Evolutionary conservation across 2,797 vertebrate genomes (phyloP).

Genomic region (Eidolon dupreanum): DNA sequence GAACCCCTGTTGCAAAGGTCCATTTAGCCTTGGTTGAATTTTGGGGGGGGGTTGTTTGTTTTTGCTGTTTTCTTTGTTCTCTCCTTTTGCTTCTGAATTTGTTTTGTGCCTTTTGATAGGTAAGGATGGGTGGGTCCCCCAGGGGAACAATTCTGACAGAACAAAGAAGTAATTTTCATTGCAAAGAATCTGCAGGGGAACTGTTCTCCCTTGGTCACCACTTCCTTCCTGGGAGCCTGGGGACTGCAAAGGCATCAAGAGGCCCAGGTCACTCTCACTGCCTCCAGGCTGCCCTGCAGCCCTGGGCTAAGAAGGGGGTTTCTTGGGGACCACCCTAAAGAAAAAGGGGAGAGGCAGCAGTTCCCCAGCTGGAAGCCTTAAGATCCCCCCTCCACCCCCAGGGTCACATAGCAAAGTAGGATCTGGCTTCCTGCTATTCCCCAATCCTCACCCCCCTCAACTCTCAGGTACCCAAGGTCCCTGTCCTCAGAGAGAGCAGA

Average conservation of each 20-base stretch:
- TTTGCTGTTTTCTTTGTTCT: background rate
- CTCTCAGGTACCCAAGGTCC: background rate
- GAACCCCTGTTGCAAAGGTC: background rate
- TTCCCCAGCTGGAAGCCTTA: no score
- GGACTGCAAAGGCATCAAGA: background rate
- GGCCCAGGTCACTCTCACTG: background rate
- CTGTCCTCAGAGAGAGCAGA: background rate
- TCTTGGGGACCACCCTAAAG: background rate
- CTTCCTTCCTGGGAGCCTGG: background rate
- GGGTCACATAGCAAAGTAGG: background rate
- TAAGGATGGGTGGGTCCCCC: background rate
- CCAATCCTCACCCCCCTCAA: background rate
- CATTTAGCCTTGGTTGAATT: background rate
- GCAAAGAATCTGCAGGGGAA: background rate
- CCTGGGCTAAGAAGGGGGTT: background rate
- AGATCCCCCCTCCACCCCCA: background rate
- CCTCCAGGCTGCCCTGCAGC: background rate
- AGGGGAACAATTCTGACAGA: conserved; percentile 32
- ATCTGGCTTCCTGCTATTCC: background rate
- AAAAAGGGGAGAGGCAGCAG: background rate
- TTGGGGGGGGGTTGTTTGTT: background rate
- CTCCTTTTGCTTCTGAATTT: background rate
- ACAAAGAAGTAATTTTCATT: background rate
- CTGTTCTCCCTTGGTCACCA: background rate
- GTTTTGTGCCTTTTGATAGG: background rate